phyloP scores from a whole-genome alignment of 2,888 invertebrate genomes.

The Morpho achilles region DNA sequence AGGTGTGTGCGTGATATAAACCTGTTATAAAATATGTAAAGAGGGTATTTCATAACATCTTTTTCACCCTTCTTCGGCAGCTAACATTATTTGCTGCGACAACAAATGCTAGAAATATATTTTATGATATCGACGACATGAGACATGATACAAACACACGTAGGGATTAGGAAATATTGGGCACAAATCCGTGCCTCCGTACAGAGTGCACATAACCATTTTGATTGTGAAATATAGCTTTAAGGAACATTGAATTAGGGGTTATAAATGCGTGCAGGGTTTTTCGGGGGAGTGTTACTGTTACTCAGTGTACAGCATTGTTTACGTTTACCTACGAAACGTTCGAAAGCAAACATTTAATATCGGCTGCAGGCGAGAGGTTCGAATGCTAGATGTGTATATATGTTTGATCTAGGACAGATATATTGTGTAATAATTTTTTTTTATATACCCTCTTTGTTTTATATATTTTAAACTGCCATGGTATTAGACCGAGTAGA shows the following conservation, averaged over 20 bases:
- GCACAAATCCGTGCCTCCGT: constrained; percentile 37
- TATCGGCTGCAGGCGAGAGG: constrained; percentile 46
- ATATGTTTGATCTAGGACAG: constrained; percentile 7
- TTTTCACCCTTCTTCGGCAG: background rate
- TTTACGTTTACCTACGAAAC: constrained; percentile 52
- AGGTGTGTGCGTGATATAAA: too few relatives aligned
- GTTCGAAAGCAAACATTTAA: constrained; percentile 63
- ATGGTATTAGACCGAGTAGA: too few relatives aligned
- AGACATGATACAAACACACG: constrained; percentile 34
- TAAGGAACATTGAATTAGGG: constrained; percentile 10
- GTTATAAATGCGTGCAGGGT: constrained; percentile 9
- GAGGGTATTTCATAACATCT: background rate
- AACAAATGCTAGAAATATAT: constrained; percentile 20
- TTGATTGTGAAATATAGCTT: constrained; percentile 24
- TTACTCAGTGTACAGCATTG: constrained; percentile 34
- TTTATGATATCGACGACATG: constrained; percentile 19
- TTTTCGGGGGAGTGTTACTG: constrained; percentile 10
- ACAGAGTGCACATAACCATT: constrained; percentile 10
- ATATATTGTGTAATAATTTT: background rate
- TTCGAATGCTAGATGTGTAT: constrained; percentile 17
- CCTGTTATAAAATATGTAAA: background rate
- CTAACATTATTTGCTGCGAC: constrained; percentile 17
- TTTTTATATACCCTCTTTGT: background rate
- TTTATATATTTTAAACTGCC: too few relatives aligned
- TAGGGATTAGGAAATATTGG: constrained; percentile 48